These are phyloP conservation scores for Oriolus oriolus DNA, from an alignment of 2,113 vertebrate species.

Conservation along the genomic window DNA sequence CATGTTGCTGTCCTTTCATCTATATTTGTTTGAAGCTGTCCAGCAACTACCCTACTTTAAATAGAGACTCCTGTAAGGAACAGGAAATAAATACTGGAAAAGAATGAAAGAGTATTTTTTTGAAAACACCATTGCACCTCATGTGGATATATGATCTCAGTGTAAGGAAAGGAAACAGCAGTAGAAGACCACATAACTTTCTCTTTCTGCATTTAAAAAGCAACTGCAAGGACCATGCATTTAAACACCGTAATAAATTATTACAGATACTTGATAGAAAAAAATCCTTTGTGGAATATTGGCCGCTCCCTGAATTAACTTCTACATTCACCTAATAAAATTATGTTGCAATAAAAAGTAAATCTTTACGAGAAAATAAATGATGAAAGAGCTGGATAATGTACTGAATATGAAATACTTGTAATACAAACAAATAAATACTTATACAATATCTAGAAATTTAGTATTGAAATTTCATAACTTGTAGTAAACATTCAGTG, in stretches of 20 bases:
- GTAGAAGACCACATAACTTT: background rate
- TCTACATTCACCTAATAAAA: background rate
- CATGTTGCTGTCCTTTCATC: background rate
- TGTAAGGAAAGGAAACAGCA: background rate
- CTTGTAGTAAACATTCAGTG: background rate
- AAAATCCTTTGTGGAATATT: background rate
- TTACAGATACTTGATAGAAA: background rate
- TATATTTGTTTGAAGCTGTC: background rate
- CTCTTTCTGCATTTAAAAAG: background rate
- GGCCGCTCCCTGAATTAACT: background rate
- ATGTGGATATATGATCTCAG: background rate
- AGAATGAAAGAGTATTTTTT: background rate
- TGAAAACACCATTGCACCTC: background rate
- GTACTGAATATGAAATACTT: background rate
- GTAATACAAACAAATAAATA: background rate
- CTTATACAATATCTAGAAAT: background rate
- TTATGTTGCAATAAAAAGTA: background rate
- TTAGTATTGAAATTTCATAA: background rate
- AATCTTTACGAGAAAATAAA: background rate
- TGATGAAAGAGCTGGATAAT: background rate
- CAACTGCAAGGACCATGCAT: background rate
- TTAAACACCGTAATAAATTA: background rate
- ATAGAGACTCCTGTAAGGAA: background rate
- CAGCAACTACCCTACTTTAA: background rate
- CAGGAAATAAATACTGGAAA: background rate